Evolutionary conservation across 2,888 invertebrate genomes (phyloP), one percentile per base, ranked within the genome.

Genomic region (Eristalis arbustorum): DNA sequence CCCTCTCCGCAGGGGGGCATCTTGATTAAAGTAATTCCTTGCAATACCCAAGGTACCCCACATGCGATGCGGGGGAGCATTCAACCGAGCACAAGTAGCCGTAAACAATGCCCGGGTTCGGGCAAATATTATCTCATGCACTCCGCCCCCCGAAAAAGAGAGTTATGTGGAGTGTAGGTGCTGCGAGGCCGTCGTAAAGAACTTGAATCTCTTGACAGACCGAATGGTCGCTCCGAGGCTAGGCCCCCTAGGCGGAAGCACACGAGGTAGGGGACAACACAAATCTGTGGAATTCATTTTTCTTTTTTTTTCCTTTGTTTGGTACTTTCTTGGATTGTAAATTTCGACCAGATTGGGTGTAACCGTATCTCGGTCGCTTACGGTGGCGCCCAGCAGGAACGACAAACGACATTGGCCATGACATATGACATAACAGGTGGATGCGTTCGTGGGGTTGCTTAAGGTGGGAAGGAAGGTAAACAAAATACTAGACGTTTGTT

Each of bases 11-110:
- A 34, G 61, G 49, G 49, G 62, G 62, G 11, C 69, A 68, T 69
- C 63, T 71, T 87, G 85, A 82, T 82, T 78, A 82, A 78, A 82
- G 78, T 75, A 78, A 78, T 71, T 78, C 67, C 31, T 62, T 76
- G 63, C 72, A 25, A 61, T 66, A 23, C 64, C 31, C 13, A 59
- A 42, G 25, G 8, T 4, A 14, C 40, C n/a, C 34, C 28, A 75
- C 25, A 68, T 74, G 42, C 18, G 8, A 18, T 49, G 49, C 18
- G 49, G 49, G 49, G 49, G n/a, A 49, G 49, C 57, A 62, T 40
- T 42, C 14, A 34, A 31, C 31, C 6, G 25, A 40, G 22, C 62
- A 28, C 63, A 40, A 25, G 25, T 66, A 14, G 13, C 11, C 62
- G 13, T 22, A 25, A 42, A 18, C 49, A 42, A 42, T n/a, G 6